Evolutionary conservation across 2,888 invertebrate genomes (phyloP), one percentile per base, ranked within the genome.

Genomic region (Apocheima hispidaria): DNA sequence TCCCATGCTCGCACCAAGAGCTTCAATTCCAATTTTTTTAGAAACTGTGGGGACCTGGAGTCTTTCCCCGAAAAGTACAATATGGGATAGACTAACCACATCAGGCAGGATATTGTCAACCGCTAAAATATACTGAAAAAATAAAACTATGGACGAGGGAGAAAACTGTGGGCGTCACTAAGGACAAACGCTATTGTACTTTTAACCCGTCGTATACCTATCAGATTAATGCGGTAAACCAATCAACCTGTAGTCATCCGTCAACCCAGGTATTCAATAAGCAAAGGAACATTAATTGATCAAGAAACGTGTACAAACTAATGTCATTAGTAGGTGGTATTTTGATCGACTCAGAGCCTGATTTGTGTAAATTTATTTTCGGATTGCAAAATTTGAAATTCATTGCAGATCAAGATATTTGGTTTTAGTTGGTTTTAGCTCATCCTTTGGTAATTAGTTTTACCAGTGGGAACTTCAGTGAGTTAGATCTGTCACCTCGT

Each of bases 261-360:
- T 30, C 54, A 44, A 60, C 38, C 46, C 41, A 54, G 50, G 61
- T 44, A 65, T 70, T 43, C 44, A 65, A 50, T 60, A 69, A 56
- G 64, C 60, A 57, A 33, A 55, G 46, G 56, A 38, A 35, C 35
- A 7, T 48, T 48, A 63, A 69, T 63, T 68, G 67, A 21, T 52
- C 48, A 5, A 58, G 73, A 73, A 71, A 74, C 46, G 62, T 72
- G 73, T 74, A 67, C 30, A 40, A 12, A 12, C 41, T 74, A 75
- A 75, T 68, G 44, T 36, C 36, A 67, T 72, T 71, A 74, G 59
- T 7, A 9, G 51, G 53, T n/a, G 16, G 23, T 16, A 35, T 49
- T 49, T 56, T 33, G 49, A 57, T 56, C 10, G n/a, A 16, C 10
- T 3, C 41, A 50, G 35, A 10, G 26, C 6, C 14, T 33, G 10